Percentiles rank a stretch among this genome's conserved stretches.
Evolutionary conservation across 2,113 vertebrate genomes (phyloP).

Genomic region (Mugil cephalus): DNA sequence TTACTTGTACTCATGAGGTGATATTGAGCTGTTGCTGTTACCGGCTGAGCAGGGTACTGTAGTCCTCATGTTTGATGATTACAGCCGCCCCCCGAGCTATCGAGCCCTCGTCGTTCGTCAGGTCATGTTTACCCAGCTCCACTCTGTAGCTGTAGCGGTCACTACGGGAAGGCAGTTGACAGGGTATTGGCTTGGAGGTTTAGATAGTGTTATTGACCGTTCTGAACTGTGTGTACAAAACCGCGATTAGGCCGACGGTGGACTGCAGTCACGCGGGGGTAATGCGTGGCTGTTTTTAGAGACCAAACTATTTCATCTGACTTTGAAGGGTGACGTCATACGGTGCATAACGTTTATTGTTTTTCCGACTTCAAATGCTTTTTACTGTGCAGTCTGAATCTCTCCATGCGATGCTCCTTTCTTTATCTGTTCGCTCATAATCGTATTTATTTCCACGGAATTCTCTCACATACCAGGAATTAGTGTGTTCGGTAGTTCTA

Average conservation of each 20-base stretch:
- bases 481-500: too few relatives aligned
- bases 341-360: too few relatives aligned
- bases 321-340: background rate
- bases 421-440: too few relatives aligned
- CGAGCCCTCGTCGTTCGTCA: constrained; percentile 79
- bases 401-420: background rate
- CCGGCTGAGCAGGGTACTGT: constrained; percentile 76
- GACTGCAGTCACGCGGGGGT: background rate
- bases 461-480: too few relatives aligned
- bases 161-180: constrained; percentile 53
- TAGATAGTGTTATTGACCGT: background rate
- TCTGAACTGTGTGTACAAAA: background rate
- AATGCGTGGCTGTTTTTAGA: background rate
- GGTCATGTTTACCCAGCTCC: constrained; percentile 85
- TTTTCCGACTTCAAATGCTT: too few relatives aligned
- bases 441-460: too few relatives aligned
- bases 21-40: constrained; percentile 38
- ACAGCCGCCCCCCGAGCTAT: constrained; percentile 63
- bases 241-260: constrained; percentile 8
- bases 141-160: constrained; percentile 82
- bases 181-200: background rate
- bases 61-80: constrained; percentile 80
- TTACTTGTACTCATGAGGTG: background rate
- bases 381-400: background rate
- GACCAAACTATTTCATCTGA: background rate